Percentiles rank a stretch among this genome's conserved stretches.
phyloP scores from a whole-genome alignment of 2,797 vertebrate species.

The Brachymystax lenok region DNA sequence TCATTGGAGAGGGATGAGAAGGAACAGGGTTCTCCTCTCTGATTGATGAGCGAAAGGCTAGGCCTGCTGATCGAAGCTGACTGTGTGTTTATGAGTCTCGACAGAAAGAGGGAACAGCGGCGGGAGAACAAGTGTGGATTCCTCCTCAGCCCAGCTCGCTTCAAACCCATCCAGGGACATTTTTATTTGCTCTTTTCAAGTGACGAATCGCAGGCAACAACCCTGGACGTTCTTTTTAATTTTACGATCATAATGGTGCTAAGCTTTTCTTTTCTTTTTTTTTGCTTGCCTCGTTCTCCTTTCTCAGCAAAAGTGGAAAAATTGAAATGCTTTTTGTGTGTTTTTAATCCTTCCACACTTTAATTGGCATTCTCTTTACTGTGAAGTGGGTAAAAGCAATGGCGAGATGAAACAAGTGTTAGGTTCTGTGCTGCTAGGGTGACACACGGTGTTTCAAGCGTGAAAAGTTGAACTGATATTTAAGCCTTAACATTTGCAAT shows the following conservation, averaged over 20 bases:
- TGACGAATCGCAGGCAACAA: constrained; percentile 46
- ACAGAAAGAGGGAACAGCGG: not conserved
- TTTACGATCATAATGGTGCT: constrained; percentile 47
- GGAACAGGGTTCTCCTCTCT: constrained; percentile 21
- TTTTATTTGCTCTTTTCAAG: constrained; percentile 16
- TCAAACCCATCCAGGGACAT: not conserved
- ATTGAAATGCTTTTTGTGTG: constrained; percentile 47
- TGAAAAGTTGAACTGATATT: constrained; percentile 71
- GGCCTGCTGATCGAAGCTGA: constrained; percentile 20
- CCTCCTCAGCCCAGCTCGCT: not conserved
- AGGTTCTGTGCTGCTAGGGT: constrained; percentile 50
- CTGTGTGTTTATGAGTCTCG: constrained; percentile 7
- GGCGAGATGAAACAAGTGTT: constrained; percentile 69
- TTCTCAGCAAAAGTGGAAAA: constrained; percentile 47
- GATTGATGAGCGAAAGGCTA: constrained; percentile 29
- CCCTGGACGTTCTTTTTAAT: constrained; percentile 54
- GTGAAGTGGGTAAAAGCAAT: constrained; percentile 70
- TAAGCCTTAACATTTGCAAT: constrained; percentile 31
- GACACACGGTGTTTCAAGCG: constrained; percentile 66
- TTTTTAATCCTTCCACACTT: constrained; percentile 74
- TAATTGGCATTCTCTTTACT: constrained; percentile 76
- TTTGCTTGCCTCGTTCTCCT: constrained; percentile 31
- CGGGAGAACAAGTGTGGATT: not conserved
- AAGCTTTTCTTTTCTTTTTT: constrained; percentile 30
- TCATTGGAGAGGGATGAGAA: constrained; percentile 52